A percentile compares a stretch with the other conserved stretches of the same genome.
Conservation (phyloP, 2,113 vertebrate species). For the Tyto alba region DNA sequence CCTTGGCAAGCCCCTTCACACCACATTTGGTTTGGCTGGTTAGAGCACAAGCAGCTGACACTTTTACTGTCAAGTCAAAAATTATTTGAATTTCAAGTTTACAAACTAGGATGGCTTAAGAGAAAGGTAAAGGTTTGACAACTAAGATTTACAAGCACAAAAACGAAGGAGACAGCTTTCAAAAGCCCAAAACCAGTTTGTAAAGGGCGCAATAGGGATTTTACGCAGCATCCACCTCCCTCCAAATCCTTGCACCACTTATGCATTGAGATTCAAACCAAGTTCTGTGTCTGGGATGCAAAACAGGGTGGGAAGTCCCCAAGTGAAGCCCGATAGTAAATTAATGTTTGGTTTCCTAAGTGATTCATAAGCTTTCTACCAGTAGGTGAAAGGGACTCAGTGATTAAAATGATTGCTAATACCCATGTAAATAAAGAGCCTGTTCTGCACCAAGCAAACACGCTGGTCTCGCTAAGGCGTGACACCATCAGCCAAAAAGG, state of each 20-base stretch:
- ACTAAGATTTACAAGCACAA: not conserved
- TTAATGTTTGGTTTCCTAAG: not conserved
- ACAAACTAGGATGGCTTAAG: not conserved
- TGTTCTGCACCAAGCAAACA: not conserved
- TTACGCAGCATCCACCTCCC: not conserved
- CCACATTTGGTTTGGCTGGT: not conserved
- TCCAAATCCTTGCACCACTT: not conserved
- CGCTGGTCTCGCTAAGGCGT: rapidly evolving
- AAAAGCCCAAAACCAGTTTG: not conserved
- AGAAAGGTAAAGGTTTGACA: not conserved
- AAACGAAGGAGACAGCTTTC: not conserved
- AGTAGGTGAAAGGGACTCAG: not conserved
- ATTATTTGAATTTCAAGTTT: not conserved
- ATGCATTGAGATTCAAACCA: not conserved
- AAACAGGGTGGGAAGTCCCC: not conserved
- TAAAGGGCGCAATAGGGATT: not conserved
- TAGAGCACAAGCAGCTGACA: too few relatives aligned
- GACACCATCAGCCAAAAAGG: not conserved
- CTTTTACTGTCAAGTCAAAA: not conserved
- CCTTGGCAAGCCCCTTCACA: not conserved
- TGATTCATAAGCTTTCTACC: not conserved
- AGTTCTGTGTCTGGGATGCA: not conserved
- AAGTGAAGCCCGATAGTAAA: not conserved
- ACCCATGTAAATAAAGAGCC: not conserved
- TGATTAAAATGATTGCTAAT: not conserved